Conservation (phyloP, 2,797 vertebrate species). For the Lindbergichthys nudifrons region DNA sequence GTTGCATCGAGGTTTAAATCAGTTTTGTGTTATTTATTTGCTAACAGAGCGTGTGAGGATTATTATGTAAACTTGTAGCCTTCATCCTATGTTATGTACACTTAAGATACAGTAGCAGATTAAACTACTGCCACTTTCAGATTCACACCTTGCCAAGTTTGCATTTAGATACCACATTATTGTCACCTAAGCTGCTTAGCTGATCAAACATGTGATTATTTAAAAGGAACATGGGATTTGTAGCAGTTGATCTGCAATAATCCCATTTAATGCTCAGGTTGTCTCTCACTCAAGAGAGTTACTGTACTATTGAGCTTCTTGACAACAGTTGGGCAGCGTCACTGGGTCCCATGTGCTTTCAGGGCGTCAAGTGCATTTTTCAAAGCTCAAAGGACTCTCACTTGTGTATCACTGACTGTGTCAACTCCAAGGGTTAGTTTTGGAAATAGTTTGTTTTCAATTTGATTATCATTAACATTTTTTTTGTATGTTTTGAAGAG, state of each 20-base stretch:
- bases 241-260: constrained; percentile 56
- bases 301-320: constrained; percentile 36
- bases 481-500: background rate
- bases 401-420: constrained; percentile 6
- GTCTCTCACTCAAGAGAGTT: constrained; percentile 48
- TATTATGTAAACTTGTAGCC: background rate
- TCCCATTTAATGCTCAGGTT: constrained; percentile 52
- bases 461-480: background rate
- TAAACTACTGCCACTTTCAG: constrained; percentile 1
- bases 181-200: constrained; percentile 39
- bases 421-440: constrained; percentile 1
- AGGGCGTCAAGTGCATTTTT: constrained; percentile 51
- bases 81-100: background rate
- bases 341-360: constrained; percentile 73
- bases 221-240: constrained; percentile 39
- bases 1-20: background rate
- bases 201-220: constrained; percentile 51
- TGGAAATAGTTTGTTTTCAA: background rate
- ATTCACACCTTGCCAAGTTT: background rate
- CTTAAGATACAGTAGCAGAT: background rate
- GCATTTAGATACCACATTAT: constrained; percentile 7
- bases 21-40: background rate
- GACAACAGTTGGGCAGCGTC: constrained; percentile 69
- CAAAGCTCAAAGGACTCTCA: constrained; percentile 58
- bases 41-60: background rate